A percentile compares a stretch with the other conserved stretches of the same genome.
phyloP scores from a whole-genome alignment of 2,797 vertebrate species.

The Bufotes viridis region DNA sequence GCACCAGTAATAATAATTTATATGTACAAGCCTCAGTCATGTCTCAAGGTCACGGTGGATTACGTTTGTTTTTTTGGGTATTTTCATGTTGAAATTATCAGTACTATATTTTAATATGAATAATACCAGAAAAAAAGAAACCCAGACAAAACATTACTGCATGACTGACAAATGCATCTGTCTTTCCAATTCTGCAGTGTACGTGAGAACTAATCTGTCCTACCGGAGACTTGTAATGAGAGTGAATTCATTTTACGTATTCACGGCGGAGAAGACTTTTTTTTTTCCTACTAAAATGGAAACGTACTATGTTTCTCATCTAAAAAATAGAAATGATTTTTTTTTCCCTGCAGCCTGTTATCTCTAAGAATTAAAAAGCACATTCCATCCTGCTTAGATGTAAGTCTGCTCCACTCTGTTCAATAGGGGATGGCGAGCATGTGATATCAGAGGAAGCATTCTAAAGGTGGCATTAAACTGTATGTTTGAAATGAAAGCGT shows the following conservation, averaged over 20 bases:
- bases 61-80: neutral
- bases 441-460: slow-evolving; percentile 63
- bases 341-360: slow-evolving; percentile 50
- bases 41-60: neutral
- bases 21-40: neutral
- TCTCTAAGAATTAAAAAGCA: slow-evolving; percentile 61
- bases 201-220: slow-evolving; percentile 13
- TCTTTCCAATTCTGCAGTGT: neutral
- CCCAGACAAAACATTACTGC: neutral
- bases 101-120: neutral
- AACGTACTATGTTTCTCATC: slow-evolving; percentile 34
- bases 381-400: slow-evolving; percentile 63
- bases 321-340: slow-evolving; percentile 48
- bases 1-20: neutral
- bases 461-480: slow-evolving; percentile 63
- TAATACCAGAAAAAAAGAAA: neutral
- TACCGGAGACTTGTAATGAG: slow-evolving; percentile 5
- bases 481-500: slow-evolving; percentile 63
- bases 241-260: slow-evolving; percentile 12
- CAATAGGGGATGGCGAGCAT: slow-evolving; percentile 61
- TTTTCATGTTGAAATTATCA: neutral
- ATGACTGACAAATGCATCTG: neutral
- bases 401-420: slow-evolving; percentile 61
- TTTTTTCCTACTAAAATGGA: slow-evolving; percentile 32
- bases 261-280: neutral